Conservation (phyloP, 2,888 invertebrate genomes). For the Altica lythri region DNA sequence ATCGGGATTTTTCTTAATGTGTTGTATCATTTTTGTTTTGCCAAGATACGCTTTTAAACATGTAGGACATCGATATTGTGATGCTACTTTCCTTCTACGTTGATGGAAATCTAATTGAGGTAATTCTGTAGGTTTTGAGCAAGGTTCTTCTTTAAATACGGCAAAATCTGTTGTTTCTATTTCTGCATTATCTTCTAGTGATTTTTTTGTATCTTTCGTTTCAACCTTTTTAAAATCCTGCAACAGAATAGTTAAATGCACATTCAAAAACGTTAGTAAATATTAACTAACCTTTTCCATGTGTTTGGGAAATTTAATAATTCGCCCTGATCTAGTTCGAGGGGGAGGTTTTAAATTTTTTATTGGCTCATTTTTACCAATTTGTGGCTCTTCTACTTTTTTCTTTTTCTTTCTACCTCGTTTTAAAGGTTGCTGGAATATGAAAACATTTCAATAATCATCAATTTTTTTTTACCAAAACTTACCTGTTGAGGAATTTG, state of each 20-base stretch:
- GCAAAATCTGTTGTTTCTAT: constrained; percentile 47
- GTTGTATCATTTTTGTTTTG: constrained; percentile 63
- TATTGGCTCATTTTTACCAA: constrained; percentile 20
- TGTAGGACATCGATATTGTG: constrained; percentile 65
- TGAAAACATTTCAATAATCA: no score
- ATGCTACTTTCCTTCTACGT: constrained; percentile 56
- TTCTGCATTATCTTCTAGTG: constrained; percentile 38
- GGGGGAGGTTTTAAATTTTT: constrained; percentile 38
- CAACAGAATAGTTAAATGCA: constrained; percentile 25
- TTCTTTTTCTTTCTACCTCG: constrained; percentile 49
- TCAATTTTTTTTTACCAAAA: constrained; percentile 31
- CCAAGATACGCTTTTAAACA: constrained; percentile 70
- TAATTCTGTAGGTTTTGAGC: constrained; percentile 19
- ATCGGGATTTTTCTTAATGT: constrained; percentile 66
- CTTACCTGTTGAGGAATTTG: constrained; percentile 36
- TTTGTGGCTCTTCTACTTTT: constrained; percentile 26
- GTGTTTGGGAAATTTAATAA: constrained; percentile 51
- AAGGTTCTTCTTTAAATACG: constrained; percentile 42
- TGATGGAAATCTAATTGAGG: constrained; percentile 35
- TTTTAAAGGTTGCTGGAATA: no score
- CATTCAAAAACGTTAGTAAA: not conserved
- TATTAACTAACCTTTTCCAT: constrained; percentile 45
- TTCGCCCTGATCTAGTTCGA: constrained; percentile 52
- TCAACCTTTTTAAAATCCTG: constrained; percentile 51
- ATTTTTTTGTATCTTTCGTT: constrained; percentile 36